Evolutionary conservation across 2,113 vertebrate species (phyloP).

Genomic region (Oreocharis arfaki): DNA sequence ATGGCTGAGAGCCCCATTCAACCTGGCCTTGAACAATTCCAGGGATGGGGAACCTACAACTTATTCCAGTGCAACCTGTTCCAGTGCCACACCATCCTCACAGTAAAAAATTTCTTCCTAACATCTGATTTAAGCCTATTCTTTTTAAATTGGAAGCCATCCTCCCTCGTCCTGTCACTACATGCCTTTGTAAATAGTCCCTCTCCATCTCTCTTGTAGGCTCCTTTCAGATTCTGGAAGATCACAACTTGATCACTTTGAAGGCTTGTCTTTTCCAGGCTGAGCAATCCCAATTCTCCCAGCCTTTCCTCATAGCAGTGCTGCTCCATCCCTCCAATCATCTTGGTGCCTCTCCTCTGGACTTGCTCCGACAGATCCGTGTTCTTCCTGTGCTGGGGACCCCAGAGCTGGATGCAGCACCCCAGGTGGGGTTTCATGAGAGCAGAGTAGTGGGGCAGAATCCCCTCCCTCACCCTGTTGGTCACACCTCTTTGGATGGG

Average conservation of each 20-base stretch:
- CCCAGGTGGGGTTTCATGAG: neutral
- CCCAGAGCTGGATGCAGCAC: neutral
- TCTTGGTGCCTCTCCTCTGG: neutral
- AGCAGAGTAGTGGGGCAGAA: accelerated
- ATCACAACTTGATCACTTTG: neutral
- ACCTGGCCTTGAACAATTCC: neutral
- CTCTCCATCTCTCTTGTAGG: neutral
- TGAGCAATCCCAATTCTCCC: neutral
- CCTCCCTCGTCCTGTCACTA: neutral
- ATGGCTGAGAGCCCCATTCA: neutral
- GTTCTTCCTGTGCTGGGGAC: neutral
- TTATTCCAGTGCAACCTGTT: neutral
- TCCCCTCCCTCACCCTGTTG: neutral
- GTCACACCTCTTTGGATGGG: neutral
- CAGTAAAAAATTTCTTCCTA: neutral
- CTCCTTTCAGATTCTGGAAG: neutral
- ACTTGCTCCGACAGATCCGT: neutral
- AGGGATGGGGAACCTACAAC: neutral
- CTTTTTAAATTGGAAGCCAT: neutral
- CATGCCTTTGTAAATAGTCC: neutral
- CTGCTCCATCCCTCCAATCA: neutral
- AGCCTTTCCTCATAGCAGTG: neutral
- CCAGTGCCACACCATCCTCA: neutral
- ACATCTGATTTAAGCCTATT: neutral
- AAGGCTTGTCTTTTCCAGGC: neutral